Conservation (phyloP, 2,113 vertebrate species). For the Tonatia bakeri region DNA sequence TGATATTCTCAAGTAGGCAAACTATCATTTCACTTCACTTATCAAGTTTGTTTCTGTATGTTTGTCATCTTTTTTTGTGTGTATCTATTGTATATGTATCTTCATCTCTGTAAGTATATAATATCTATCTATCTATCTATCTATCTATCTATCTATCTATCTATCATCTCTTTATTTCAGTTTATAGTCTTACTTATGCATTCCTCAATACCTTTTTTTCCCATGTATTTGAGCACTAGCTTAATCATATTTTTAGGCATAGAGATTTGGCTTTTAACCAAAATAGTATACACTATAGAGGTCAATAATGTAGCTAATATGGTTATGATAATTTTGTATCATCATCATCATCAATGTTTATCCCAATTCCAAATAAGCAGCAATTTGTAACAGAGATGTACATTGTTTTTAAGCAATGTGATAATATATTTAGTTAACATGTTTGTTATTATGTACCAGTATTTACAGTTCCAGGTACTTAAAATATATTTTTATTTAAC, state of each 20-base stretch:
- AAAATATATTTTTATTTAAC: background rate
- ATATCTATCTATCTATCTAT: background rate
- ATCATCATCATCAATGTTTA: background rate
- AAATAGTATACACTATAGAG: background rate
- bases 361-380: background rate
- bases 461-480: background rate
- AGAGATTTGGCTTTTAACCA: conserved; percentile 22
- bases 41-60: background rate
- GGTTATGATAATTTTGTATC: background rate
- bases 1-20: background rate
- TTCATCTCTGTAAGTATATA: background rate
- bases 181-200: background rate
- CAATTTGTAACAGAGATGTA: background rate
- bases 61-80: background rate
- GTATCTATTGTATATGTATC: background rate
- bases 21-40: background rate
- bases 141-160: background rate
- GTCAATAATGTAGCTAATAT: background rate
- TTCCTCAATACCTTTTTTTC: background rate
- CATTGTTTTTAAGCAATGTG: background rate
- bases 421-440: background rate
- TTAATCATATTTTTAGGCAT: background rate
- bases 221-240: background rate
- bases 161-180: background rate
- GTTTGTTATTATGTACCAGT: background rate